Evolutionary conservation across 2,888 invertebrate genomes (phyloP).

Genomic region (Prosapia bicincta): DNA sequence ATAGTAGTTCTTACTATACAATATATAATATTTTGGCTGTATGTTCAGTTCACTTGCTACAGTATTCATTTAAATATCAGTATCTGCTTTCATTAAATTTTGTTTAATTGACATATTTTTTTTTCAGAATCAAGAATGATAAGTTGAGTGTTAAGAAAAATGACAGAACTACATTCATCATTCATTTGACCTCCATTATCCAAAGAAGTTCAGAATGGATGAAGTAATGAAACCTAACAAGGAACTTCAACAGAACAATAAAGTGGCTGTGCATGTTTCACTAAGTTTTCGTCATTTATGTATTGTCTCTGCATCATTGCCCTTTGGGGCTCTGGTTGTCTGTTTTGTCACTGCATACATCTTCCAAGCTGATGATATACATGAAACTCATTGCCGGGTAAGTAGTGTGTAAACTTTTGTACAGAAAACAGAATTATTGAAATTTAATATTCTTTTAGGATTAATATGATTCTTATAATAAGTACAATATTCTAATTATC

Average conservation of each 20-base stretch:
- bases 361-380: conserved; percentile 90
- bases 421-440: no score
- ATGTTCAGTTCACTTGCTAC: no score
- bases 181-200: not conserved
- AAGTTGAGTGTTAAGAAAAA: not conserved
- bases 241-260: not conserved
- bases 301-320: conserved; percentile 78
- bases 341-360: conserved; percentile 88
- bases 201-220: not conserved
- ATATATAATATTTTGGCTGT: no score
- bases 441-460: no score
- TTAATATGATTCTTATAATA: no score
- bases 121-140: not conserved
- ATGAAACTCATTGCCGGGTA: conserved; percentile 93
- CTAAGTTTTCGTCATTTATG: conserved; percentile 76
- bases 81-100: no score
- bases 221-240: not conserved
- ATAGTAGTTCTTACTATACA: no score
- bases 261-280: conserved; percentile 25
- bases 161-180: not conserved
- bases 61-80: no score
- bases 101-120: no score
- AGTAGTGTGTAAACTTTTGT: conserved; percentile 44
- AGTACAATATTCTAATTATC: no score
- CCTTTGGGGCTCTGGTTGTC: conserved; percentile 76